Evolutionary conservation across 2,797 vertebrate species (phyloP), one percentile per base, ranked within the genome.

Genomic region (Cossypha polioptera): DNA sequence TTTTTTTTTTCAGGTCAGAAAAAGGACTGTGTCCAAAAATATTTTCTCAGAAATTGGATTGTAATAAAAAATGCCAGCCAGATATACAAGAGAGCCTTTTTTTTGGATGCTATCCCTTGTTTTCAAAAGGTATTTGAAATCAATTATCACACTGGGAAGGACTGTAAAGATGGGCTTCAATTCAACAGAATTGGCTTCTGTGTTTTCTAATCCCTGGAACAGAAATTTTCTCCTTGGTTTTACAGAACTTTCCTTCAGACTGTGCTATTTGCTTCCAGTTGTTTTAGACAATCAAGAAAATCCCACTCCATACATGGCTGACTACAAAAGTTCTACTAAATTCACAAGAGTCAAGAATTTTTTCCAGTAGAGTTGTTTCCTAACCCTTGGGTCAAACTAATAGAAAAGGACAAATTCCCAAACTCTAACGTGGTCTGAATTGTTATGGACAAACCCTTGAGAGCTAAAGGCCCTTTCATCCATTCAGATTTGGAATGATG

Each of bases 51-150:
- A 81, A 94, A 84, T 16, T 42, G 12, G 36, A 68, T 20, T 59
- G 22, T 72, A 93, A 50, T 38, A 85, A 58, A 47, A 77, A 83
- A 92, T 75, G 18, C 63, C 72, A 91, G 33, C 29, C 78, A 94
- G 58, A 33, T 90, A 45, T 55, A 86, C 18, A 26, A 88, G 54
- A 58, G 26, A 9, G 20, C 5, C 10, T 9, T 11, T 26, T n/a
- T 33, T 69, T 51, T 71, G 12, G 55, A 78, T 65, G 20, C 8
- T 38, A 61, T 71, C 61, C 35, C 20, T 48, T 68, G 45, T 92
- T 92, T 91, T 67, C 76, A 61, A 72, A 67, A 83, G 57, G 26
- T 50, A 83, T 90, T 86, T 84, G 35, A 90, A 95, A 95, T 78
- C 51, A 78, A 18, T 95, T 91, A 78, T 69, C 40, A 65, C 57